Evolutionary conservation across 2,113 vertebrate genomes (phyloP).

Genomic region (Fulica atra): DNA sequence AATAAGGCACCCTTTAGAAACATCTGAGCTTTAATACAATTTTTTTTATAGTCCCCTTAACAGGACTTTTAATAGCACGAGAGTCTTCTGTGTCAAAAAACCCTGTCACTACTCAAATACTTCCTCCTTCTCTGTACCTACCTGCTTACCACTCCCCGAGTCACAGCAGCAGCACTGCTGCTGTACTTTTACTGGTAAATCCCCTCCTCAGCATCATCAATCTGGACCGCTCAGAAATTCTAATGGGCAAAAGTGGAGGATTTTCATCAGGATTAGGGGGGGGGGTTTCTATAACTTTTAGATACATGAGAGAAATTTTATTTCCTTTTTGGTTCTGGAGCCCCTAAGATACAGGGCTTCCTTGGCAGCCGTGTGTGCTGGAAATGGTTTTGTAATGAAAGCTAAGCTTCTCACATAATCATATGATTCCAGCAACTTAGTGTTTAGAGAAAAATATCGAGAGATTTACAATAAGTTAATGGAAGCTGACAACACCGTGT

Average conservation of each 20-base stretch:
- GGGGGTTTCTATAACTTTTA: background rate
- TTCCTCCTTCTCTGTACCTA: background rate
- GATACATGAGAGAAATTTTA: background rate
- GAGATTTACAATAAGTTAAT: background rate
- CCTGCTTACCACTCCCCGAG: background rate
- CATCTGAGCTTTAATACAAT: background rate
- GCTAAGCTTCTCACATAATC: background rate
- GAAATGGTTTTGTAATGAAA: background rate
- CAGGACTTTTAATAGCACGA: background rate
- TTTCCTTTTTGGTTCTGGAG: background rate
- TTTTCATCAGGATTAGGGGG: background rate
- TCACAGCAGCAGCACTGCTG: background rate
- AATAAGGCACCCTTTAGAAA: background rate
- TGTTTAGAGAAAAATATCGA: background rate
- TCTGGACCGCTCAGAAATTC: background rate
- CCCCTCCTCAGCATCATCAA: background rate
- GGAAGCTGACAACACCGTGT: background rate
- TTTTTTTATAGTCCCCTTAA: background rate
- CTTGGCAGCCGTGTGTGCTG: background rate
- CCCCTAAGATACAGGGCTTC: background rate
- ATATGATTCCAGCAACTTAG: background rate
- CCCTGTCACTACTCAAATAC: background rate
- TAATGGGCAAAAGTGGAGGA: background rate
- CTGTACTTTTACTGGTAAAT: background rate
- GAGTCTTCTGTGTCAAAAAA: background rate